Percentiles rank a stretch among this genome's conserved stretches.
Evolutionary conservation across 2,113 vertebrate genomes (phyloP).

Genomic region (Orycteropus afer): DNA sequence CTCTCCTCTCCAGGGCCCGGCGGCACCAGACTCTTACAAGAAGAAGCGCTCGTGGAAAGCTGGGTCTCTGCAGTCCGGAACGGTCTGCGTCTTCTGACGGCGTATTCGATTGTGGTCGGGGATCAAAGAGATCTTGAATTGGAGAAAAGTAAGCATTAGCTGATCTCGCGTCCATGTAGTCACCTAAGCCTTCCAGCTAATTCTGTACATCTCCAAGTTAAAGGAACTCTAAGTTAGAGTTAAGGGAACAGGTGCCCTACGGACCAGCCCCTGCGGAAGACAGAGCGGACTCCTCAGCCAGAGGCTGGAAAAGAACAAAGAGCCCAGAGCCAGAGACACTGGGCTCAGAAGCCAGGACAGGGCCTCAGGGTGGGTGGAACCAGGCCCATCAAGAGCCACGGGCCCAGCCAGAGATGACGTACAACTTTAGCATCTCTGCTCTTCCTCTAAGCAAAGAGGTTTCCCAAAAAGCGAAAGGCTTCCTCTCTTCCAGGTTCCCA

Average conservation of each 20-base stretch:
- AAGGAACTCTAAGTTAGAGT: too few relatives aligned
- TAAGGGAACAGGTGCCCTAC: not conserved
- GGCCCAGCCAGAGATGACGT: not conserved
- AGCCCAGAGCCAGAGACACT: not conserved
- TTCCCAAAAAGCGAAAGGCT: not conserved
- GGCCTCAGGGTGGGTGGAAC: not conserved
- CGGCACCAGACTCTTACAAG: constrained; percentile 82
- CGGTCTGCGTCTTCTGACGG: constrained; percentile 84
- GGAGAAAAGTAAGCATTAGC: not conserved
- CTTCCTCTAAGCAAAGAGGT: not conserved
- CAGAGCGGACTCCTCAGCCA: not conserved
- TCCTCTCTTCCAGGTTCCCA: not conserved
- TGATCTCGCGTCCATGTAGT: not conserved
- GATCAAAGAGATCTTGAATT: constrained; percentile 83
- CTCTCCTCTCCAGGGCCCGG: not conserved
- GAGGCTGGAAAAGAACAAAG: not conserved
- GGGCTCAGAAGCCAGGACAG: not conserved
- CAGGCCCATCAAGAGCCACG: not conserved
- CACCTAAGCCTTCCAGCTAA: not conserved
- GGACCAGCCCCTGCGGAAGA: not conserved
- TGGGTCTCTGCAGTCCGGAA: constrained; percentile 82
- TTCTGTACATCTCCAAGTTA: not conserved
- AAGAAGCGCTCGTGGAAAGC: constrained; percentile 86
- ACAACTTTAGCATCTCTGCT: not conserved
- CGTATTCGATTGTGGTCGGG: constrained; percentile 78